Percentiles rank a stretch among this genome's conserved stretches.
Evolutionary conservation across 1,140 invertebrate genomes (phyloP).

Genomic region (Argopecten irradians): DNA sequence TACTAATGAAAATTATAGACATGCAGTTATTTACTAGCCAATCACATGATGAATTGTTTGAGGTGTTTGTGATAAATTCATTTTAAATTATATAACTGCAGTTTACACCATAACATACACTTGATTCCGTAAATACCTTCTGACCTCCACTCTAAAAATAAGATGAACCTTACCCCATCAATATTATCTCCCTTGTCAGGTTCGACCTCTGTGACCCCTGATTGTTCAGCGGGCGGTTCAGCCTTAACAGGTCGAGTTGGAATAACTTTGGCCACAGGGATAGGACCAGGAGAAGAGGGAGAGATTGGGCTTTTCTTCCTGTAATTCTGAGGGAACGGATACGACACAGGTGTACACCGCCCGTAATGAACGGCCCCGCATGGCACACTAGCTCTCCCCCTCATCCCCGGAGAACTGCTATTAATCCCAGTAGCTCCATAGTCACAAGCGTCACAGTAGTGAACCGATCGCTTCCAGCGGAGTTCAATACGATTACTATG

Average conservation of each 20-base stretch:
- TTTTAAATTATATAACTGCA: too few relatives aligned
- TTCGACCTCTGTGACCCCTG: slow-evolving; percentile 24
- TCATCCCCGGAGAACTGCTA: slow-evolving; percentile 25
- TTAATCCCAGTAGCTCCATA: slow-evolving; percentile 49
- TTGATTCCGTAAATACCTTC: too few relatives aligned
- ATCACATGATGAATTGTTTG: too few relatives aligned
- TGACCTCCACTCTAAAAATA: neutral
- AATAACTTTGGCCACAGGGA: slow-evolving; percentile 49
- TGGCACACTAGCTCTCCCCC: slow-evolving; percentile 51
- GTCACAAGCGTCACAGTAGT: slow-evolving; percentile 79
- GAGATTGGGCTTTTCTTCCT: slow-evolving; percentile 19
- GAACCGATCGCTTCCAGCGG: slow-evolving; percentile 78
- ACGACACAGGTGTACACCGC: slow-evolving; percentile 79
- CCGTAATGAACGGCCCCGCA: slow-evolving; percentile 81
- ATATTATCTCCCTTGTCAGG: slow-evolving; percentile 28
- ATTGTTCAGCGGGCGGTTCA: neutral
- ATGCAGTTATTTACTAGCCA: too few relatives aligned
- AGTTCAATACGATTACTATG: slow-evolving; percentile 76
- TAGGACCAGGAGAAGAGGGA: slow-evolving; percentile 44
- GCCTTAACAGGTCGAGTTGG: slow-evolving; percentile 27
- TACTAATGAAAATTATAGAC: too few relatives aligned
- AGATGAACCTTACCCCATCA: slow-evolving; percentile 16
- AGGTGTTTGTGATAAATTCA: too few relatives aligned
- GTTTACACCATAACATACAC: too few relatives aligned
- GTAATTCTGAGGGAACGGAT: slow-evolving; percentile 72